Base-by-base conservation (phyloP, 2,797 vertebrate genomes). In the Hoplostethus mediterraneus region DNA sequence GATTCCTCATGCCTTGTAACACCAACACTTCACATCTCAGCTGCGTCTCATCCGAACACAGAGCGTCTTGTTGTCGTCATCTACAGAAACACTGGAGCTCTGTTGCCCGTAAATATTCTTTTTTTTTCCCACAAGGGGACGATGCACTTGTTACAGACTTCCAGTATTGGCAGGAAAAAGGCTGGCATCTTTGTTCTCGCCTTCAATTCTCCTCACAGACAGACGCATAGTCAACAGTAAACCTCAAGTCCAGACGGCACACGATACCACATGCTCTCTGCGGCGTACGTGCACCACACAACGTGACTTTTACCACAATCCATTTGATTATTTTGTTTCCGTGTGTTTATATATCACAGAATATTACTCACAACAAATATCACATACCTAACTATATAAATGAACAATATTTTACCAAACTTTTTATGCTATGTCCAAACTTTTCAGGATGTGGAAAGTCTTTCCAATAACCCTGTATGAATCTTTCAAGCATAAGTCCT, bases 61-160 rank as follows among this genome's bases (percentile, higher is more conserved):
- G 71, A 31, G 49, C 0, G 61, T 77, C 67, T 84, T 90, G 88
- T 90, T 81, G 85, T 81, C 49, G 61, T 68, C 57, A 52, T 40
- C 40, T 63, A 28, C 70, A 60, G 10, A 40, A 40, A 40, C 38
- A 40, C 38, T 10, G 36, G 36, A 36, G 7, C 36, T 4, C 7
- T 36, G 36, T 36, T 36, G 36, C 36, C 36, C 36, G 84, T 74
- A 58, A 74, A 67, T 33, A 33, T 33, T 56, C 53, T 53, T 75
- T 79, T 51, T 79, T 51, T 64, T 21, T 21, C 21, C 21, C 69
- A 30, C 21, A 42, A 49, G 1, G n/a, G 53, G 67, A 87, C 73
- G 73, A 81, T 75, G 77, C 61, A 38, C 42, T 49, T 12, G 68
- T 63, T 45, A 36, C 53, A 77, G 28, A 53, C 75, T 57, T 56